phyloP scores from a whole-genome alignment of 2,113 vertebrate genomes.

The Physeter macrocephalus region DNA sequence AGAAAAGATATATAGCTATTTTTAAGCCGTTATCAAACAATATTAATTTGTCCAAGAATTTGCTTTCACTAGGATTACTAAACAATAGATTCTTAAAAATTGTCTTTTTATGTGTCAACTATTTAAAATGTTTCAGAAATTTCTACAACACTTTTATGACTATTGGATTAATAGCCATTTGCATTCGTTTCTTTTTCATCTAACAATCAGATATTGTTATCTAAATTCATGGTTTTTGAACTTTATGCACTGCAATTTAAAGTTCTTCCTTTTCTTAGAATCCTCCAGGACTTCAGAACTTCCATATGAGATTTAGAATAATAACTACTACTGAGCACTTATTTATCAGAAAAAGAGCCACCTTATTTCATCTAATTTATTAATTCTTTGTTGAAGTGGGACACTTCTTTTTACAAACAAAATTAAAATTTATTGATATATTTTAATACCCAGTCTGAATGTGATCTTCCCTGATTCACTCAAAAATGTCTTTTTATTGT shows the following conservation, averaged over 20 bases:
- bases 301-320: neutral
- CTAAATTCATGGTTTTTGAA: neutral
- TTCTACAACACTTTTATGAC: neutral
- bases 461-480: neutral
- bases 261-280: neutral
- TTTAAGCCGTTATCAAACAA: neutral
- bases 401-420: neutral
- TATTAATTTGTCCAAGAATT: neutral
- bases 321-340: too few species aligned
- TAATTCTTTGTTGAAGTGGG: neutral
- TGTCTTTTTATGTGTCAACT: neutral
- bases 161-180: neutral
- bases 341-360: neutral
- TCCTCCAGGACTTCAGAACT: neutral
- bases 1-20: neutral
- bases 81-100: neutral
- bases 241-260: neutral
- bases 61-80: neutral
- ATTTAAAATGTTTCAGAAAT: neutral
- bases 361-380: neutral
- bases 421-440: neutral
- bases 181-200: neutral
- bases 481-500: neutral
- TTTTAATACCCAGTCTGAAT: neutral
- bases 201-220: neutral